Conservation (phyloP, 1,140 invertebrate species). For the Drosophila busckii region DNA sequence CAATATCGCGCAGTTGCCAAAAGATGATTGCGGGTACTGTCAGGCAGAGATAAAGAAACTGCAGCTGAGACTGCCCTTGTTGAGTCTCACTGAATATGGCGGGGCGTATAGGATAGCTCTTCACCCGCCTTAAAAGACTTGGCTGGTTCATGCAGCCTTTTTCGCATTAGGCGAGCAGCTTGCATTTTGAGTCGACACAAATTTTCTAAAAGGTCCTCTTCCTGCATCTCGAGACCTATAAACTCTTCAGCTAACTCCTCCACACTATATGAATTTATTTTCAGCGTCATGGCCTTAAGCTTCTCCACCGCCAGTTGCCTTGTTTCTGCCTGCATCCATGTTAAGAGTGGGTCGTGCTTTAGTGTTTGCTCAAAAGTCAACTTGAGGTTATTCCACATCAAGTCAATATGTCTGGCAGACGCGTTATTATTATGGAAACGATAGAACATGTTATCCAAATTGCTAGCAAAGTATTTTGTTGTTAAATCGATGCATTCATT, state of each 20-base stretch:
- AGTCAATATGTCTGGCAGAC: conserved; percentile 47
- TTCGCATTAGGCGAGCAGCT: conserved; percentile 5
- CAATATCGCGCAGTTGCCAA: too few species aligned
- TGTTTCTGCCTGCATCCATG: conserved; percentile 41
- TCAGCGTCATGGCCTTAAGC: conserved; percentile 48
- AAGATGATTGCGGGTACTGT: too few species aligned
- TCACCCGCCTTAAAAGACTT: conserved; percentile 45
- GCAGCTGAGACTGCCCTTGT: conserved; percentile 55
- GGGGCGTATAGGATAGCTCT: conserved; percentile 54
- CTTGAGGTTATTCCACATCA: conserved; percentile 56
- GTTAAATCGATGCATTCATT: conserved; percentile 33
- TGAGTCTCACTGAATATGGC: conserved; percentile 51
- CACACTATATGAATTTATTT: conserved; percentile 51
- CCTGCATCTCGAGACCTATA: conserved; percentile 26
- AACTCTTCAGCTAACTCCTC: conserved; percentile 56
- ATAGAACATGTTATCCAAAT: conserved; percentile 67
- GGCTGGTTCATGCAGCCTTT: conserved; percentile 33
- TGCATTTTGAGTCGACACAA: conserved; percentile 7
- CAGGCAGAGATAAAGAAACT: conserved; percentile 81
- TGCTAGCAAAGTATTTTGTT: conserved; percentile 52
- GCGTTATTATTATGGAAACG: conserved; percentile 36
- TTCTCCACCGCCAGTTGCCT: conserved; percentile 47
- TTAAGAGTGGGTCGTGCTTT: conserved; percentile 16
- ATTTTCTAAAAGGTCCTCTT: conserved; percentile 36
- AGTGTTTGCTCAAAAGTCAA: conserved; percentile 41